These are phyloP conservation scores for Folsomia manolachei DNA, from an alignment of 2,888 invertebrate genomes.

Conservation along the genomic window DNA sequence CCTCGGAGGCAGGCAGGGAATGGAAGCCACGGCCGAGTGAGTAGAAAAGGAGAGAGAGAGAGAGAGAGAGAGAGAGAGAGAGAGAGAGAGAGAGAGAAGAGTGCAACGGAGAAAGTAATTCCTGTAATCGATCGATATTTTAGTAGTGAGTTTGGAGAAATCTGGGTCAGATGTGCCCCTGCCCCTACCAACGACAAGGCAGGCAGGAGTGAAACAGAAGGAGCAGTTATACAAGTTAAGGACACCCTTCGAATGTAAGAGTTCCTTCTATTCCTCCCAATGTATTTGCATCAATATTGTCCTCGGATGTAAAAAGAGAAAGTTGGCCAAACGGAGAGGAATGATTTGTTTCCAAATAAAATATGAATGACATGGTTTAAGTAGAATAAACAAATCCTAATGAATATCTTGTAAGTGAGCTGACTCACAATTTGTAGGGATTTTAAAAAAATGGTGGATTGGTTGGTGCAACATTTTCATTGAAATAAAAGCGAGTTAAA, in stretches of 20 bases:
- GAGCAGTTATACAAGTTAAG: neutral
- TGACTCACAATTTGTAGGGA: neutral
- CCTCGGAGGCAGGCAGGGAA: no score
- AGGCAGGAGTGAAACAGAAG: neutral
- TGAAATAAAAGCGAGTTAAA: neutral
- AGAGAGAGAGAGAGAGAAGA: neutral
- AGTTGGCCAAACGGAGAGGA: neutral
- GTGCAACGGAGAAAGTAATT: neutral
- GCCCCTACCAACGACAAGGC: neutral
- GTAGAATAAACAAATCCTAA: no score
- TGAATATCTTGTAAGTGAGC: no score
- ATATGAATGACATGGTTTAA: neutral
- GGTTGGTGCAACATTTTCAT: neutral
- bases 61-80: neutral
- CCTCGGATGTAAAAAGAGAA: neutral
- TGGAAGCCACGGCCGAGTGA: no score
- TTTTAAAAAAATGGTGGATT: neutral
- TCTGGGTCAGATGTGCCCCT: neutral
- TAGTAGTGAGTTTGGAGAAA: neutral
- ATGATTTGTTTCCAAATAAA: neutral
- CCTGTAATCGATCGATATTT: neutral
- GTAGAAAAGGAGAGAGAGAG: neutral
- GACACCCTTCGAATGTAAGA: no score
- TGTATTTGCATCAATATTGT: neutral
- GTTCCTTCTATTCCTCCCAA: neutral